A percentile compares a stretch with the other conserved stretches of the same genome.
Evolutionary conservation across 1,140 invertebrate species (phyloP).

Genomic region (Drosophila grimshawi): DNA sequence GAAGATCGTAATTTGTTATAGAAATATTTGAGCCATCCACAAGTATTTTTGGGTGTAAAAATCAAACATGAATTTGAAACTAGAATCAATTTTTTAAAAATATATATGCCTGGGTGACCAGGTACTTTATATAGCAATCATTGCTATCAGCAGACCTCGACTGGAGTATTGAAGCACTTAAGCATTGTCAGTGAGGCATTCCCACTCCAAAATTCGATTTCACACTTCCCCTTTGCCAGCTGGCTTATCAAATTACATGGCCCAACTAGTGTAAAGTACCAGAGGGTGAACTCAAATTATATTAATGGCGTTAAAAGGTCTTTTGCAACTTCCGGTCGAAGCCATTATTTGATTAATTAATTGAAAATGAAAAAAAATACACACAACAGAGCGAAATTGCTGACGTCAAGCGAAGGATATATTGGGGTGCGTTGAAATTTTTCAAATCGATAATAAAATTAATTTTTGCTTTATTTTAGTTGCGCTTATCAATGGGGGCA

Average conservation of each 20-base stretch:
- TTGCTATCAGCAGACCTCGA: neutral
- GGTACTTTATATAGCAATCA: neutral
- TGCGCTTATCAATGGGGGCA: constrained; percentile 54
- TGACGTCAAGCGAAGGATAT: constrained; percentile 58
- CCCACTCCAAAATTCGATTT: neutral
- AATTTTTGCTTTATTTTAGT: constrained; percentile 67
- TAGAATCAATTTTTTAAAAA: too few relatives aligned
- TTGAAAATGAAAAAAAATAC: constrained; percentile 12
- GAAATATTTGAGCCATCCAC: too few relatives aligned
- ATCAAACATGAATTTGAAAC: too few relatives aligned
- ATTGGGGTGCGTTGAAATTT: constrained; percentile 1
- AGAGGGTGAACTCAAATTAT: constrained; percentile 7
- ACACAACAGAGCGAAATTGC: constrained; percentile 30
- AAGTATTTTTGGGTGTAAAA: too few relatives aligned
- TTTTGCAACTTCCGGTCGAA: constrained; percentile 59
- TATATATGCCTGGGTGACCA: neutral
- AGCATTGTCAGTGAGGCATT: constrained; percentile 50
- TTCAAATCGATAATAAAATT: constrained; percentile 74
- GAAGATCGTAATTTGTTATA: too few relatives aligned
- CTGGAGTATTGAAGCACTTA: constrained; percentile 36
- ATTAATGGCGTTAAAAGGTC: constrained; percentile 69
- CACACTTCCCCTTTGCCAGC: constrained; percentile 5
- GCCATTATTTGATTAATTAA: constrained; percentile 78
- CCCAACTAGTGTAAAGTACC: constrained; percentile 48
- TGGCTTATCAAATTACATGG: constrained; percentile 81